Conservation (phyloP, 2,113 vertebrate genomes). For the Varanus komodoensis region DNA sequence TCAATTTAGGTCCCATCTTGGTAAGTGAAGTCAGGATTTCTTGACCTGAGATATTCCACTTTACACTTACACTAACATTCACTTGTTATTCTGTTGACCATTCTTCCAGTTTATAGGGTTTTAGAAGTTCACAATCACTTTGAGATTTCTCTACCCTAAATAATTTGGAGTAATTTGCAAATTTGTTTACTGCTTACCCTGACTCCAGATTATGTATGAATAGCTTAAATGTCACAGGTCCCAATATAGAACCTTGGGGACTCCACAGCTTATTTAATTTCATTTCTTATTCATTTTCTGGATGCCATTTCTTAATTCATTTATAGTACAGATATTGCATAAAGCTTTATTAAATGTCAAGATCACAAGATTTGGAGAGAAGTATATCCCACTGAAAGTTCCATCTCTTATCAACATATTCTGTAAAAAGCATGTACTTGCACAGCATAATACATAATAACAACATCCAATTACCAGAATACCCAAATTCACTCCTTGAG, state of each 20-base stretch:
- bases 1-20: background rate
- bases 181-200: background rate
- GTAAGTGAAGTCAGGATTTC: background rate
- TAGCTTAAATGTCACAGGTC: background rate
- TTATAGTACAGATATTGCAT: background rate
- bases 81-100: background rate
- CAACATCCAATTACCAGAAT: background rate
- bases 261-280: background rate
- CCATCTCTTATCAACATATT: background rate
- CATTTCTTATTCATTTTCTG: background rate
- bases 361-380: background rate
- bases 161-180: constrained; percentile 2
- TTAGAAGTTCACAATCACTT: background rate
- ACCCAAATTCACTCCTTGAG: background rate
- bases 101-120: background rate
- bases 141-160: background rate
- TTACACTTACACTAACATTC: background rate
- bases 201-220: background rate
- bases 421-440: background rate
- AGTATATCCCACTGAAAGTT: background rate
- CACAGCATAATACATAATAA: background rate
- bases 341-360: constrained; percentile 17
- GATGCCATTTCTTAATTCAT: background rate
- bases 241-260: background rate
- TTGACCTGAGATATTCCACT: background rate